These are phyloP conservation scores for Carposina sasakii DNA, from an alignment of 1,140 invertebrate genomes.

Conservation along the genomic window DNA sequence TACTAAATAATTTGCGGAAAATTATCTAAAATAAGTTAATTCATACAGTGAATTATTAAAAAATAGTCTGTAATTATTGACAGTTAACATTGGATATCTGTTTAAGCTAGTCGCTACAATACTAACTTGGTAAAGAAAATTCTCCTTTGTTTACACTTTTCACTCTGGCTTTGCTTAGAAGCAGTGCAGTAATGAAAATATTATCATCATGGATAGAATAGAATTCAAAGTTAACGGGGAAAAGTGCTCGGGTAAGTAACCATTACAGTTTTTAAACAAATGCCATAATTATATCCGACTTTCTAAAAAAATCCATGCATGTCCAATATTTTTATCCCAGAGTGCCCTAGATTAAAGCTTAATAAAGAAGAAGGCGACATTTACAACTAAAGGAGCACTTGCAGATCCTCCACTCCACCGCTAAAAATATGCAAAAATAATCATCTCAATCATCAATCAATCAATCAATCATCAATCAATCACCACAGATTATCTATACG, in stretches of 20 bases:
- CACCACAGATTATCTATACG: neutral
- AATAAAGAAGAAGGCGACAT: no score
- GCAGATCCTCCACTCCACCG: neutral
- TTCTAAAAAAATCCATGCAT: neutral
- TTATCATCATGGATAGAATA: conserved; percentile 2
- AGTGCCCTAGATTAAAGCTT: neutral
- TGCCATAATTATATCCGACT: neutral
- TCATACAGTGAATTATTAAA: no score
- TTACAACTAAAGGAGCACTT: neutral
- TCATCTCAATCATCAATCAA: neutral
- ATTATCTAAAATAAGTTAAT: no score
- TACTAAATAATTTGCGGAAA: no score
- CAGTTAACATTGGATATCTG: no score
- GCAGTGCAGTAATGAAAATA: no score
- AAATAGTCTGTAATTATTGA: no score
- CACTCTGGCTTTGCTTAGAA: no score
- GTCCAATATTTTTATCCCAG: neutral
- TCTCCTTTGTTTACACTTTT: no score
- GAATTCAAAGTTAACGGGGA: neutral
- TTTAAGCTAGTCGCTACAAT: no score
- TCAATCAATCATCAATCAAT: neutral
- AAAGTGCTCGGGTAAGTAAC: neutral
- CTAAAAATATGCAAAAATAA: neutral
- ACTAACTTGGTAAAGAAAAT: no score
- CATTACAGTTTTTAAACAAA: neutral